These are phyloP conservation scores for Machimus rusticus DNA, from an alignment of 2,888 invertebrate species.

Conservation along the genomic window DNA sequence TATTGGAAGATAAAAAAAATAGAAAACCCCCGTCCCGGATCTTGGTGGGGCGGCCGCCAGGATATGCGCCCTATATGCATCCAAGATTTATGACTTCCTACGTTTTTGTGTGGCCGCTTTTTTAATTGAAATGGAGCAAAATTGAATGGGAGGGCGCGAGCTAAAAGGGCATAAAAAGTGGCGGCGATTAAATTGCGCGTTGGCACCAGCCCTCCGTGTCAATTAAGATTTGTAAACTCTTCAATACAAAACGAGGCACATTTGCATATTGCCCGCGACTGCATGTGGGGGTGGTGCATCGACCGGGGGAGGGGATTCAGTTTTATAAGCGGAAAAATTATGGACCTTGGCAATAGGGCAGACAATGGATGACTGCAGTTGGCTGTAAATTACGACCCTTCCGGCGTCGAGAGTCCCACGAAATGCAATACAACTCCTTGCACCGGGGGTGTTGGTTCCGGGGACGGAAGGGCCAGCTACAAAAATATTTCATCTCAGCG, in stretches of 20 bases:
- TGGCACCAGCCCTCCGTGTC: conserved; percentile 25
- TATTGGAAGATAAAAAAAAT: background rate
- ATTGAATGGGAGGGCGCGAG: conserved; percentile 10
- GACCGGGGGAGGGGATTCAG: background rate
- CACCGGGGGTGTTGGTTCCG: background rate
- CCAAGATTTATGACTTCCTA: conserved; percentile 20
- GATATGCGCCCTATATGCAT: background rate
- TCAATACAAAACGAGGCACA: conserved; percentile 3
- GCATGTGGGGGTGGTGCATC: background rate
- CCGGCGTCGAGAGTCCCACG: background rate
- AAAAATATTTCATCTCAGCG: conserved; percentile 10
- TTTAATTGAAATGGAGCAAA: conserved; percentile 22
- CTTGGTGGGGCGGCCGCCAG: background rate
- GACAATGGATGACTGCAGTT: conserved; percentile 32
- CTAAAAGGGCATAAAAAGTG: background rate
- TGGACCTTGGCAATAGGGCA: conserved; percentile 5
- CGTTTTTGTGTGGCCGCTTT: conserved; percentile 6
- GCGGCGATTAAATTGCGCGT: conserved; percentile 10
- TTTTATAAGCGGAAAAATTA: conserved; percentile 35
- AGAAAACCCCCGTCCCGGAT: background rate
- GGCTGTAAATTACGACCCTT: background rate
- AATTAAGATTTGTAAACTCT: conserved; percentile 33
- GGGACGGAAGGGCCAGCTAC: background rate
- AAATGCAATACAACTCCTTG: background rate
- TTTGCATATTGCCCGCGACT: conserved; percentile 4